Evolutionary conservation across 2,797 vertebrate species (phyloP), one percentile per base, ranked within the genome.

Genomic region (Diglossa cyanea): DNA sequence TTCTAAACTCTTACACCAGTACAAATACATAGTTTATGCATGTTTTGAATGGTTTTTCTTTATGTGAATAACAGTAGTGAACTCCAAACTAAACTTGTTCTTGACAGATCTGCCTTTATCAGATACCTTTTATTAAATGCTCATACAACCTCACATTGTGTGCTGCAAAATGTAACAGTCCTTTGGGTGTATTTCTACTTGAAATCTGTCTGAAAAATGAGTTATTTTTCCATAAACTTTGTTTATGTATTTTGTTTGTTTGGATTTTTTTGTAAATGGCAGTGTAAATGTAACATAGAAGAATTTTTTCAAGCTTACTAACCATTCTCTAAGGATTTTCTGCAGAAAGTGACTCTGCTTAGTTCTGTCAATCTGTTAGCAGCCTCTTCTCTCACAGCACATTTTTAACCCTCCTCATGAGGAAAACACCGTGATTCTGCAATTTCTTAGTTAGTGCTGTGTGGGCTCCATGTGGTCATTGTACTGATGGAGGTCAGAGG

Each of bases 1-100:
- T 95, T 95, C 50, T 88, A 39, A 91, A 72, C 33, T 71, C 42
- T 67, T 92, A 44, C 4, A 68, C 72, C 28, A 40, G 37, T 72
- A 74, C 10, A 72, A 74, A 85, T 71, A 28, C 13, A 11, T 30
- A 30, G 21, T 54, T 80, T 76, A 24, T 66, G 24, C 3, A 1
- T 39, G 18, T 71, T 93, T 87, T 84, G 51, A 71, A 92, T 37
- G n/a, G 9, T 26, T 90, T 90, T 87, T 51, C 62, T 51, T 54
- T 48, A 33, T 84, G 20, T 19, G 23, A 94, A n/a, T 88, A 88
- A 76, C 28, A 25, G 16, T 24, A 54, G 51, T 74, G 76, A 90
- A 76, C 93, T 65, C 30, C 24, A 54, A 51, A 85, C 11, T 60
- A 53, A 63, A 78, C 1, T 61, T 68, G 13, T 37, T 88, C 21